A percentile compares a stretch with the other conserved stretches of the same genome.
Conservation (phyloP, 2,888 invertebrate genomes). For the Cerastis leucographa region DNA sequence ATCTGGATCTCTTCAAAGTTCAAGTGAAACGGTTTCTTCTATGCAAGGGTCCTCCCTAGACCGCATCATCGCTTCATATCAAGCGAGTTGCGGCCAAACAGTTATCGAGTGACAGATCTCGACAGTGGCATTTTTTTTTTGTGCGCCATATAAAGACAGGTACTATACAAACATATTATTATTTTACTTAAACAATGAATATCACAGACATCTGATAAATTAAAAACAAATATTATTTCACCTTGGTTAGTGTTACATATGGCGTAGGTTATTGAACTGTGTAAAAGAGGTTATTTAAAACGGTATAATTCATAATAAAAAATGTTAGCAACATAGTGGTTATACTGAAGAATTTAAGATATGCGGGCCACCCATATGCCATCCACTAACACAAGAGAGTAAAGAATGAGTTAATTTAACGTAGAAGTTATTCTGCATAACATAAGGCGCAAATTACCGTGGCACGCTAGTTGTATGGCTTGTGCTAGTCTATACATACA, state of each 20-base stretch:
- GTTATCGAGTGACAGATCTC: neutral
- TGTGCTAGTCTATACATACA: no score
- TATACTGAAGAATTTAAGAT: neutral
- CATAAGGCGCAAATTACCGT: neutral
- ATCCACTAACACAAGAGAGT: neutral
- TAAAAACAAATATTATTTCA: constrained; percentile 46
- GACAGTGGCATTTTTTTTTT: neutral
- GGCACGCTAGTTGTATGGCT: no score
- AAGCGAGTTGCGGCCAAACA: neutral
- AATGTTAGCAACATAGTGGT: neutral
- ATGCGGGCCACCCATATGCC: neutral
- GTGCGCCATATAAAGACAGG: neutral
- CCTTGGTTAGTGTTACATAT: constrained; percentile 18
- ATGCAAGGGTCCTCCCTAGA: no score
- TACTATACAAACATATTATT: neutral
- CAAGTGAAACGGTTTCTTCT: no score
- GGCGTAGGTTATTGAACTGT: constrained; percentile 37
- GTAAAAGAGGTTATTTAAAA: constrained; percentile 4
- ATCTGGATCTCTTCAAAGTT: no score
- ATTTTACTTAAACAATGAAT: constrained; percentile 24
- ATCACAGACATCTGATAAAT: constrained; percentile 29
- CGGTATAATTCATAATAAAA: constrained; percentile 2
- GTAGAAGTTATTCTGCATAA: neutral
- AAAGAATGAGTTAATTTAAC: neutral
- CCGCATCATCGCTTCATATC: no score